Base-by-base conservation (phyloP, 2,888 invertebrate species). In the Latheticus oryzae region DNA sequence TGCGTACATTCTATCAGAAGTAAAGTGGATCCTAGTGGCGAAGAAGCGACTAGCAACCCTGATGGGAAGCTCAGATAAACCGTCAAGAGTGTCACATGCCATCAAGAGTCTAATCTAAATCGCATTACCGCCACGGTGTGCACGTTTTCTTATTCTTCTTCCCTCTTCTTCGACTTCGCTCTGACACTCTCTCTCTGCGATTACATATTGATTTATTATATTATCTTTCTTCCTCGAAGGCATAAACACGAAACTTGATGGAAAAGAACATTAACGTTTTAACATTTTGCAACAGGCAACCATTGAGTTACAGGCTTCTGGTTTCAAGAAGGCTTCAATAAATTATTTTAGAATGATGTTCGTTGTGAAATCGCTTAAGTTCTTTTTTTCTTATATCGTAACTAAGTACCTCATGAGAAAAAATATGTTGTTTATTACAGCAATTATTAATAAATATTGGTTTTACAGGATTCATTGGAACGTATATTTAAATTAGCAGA, bases 101-200 rank as follows among this genome's bases (percentile, higher is more conserved):
- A 73, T 75, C 74, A 71, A 70, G 71, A 67, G 67, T 74, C 73
- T 74, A 76, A 75, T 76, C 75, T 76, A 73, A 75, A 76, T 75
- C 75, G 72, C 74, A 75, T 76, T 76, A 73, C 67, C 66, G 62
- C 59, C 52, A 57, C 60, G 62, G 63, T 28, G 52, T 30, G 37
- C 38, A 23, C 54, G 24, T 48, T 59, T 66, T 69, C 67, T 61
- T 64, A 63, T 67, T 64, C 66, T 63, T 62, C 64, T 47, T 52
- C 51, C n/a, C n/a, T 42, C 37, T 30, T 32, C 40, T 30, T 21
- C 50, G 43, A 45, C 61, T 65, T 61, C 65, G 66, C 63, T 54
- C 57, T 66, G 67, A 68, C 69, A 68, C 69, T 69, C 60, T 58
- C 55, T 58, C 51, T 42, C 32, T 66, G 65, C 71, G 72, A 72